Evolutionary conservation across 2,797 vertebrate genomes (phyloP).

Genomic region (Xenentodon cancila): DNA sequence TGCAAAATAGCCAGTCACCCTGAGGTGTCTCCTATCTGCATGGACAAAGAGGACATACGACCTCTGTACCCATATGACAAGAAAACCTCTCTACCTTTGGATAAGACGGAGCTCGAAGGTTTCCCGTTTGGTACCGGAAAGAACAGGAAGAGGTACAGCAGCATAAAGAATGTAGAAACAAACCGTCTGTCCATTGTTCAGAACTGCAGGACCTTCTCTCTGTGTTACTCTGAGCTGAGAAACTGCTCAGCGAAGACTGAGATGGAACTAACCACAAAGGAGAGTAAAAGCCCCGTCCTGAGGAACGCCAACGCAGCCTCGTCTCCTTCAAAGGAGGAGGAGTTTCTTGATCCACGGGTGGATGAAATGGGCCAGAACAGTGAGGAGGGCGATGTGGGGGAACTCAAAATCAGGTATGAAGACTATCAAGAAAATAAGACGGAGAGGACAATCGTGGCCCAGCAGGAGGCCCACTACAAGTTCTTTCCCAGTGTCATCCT

Average conservation of each 20-base stretch:
- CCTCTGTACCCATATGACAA: conserved; percentile 86
- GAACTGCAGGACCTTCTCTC: conserved; percentile 80
- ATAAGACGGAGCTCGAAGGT: conserved; percentile 84
- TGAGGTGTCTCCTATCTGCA: conserved; percentile 85
- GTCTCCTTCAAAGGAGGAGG: conserved; percentile 62
- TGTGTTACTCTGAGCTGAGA: conserved; percentile 81
- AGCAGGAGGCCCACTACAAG: conserved; percentile 97
- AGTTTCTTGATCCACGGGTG: conserved; percentile 60
- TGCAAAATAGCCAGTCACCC: conserved; percentile 83
- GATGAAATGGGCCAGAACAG: conserved; percentile 76
- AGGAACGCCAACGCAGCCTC: conserved; percentile 67
- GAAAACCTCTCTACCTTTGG: conserved; percentile 73
- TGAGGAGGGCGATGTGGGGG: conserved; percentile 90
- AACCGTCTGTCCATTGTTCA: conserved; percentile 81
- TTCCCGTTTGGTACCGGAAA: conserved; percentile 88
- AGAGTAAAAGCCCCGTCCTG: conserved; percentile 69
- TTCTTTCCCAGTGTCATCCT: conserved; percentile 99
- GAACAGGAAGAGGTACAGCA: conserved; percentile 88
- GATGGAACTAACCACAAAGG: conserved; percentile 71
- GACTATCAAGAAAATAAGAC: conserved; percentile 97
- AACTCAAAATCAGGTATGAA: conserved; percentile 97
- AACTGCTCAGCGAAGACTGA: conserved; percentile 76
- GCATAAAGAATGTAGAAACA: conserved; percentile 90
- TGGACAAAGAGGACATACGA: conserved; percentile 83
- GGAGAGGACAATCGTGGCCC: conserved; percentile 91